Base-by-base conservation (phyloP, 2,113 vertebrate genomes). In the Thermophis baileyi region DNA sequence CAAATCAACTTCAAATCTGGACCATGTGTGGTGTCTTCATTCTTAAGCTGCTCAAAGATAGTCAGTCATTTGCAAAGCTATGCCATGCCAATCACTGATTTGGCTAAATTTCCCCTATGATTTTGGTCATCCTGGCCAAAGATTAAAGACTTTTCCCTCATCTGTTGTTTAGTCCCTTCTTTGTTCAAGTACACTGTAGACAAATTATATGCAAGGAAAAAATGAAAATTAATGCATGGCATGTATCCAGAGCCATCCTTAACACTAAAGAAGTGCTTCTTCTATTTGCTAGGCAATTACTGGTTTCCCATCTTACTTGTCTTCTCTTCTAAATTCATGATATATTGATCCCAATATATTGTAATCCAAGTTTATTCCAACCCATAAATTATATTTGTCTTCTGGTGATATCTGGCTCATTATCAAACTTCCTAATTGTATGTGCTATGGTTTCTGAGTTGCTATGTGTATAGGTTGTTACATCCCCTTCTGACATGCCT, bases 381-480 rank as follows among this genome's bases (percentile, higher is more conserved):
- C 47, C 50, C 89, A 53, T 95, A 94, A 97, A 95, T 96, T 92
- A 94, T 57, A 94, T 93, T 92, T 49, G 74, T 94, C 94, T 95
- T 90, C 93, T 91, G 95, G 47, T 9, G 53, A 60, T 25, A 2
- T 85, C 88, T 93, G 44, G 51, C 30, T 93, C 50, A 50, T 94
- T 93, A 85, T 94, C 92, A 95, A 96, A 94, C 94, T 94, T 94
- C 40, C 90, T 94, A 93, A 49, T 86, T 40, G n/a, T 46, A 46
- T 87, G 47, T 92, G 85, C 90, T 57, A 85, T 5, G 40, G 40
- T 81, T 89, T 89, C 88, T 86, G 88, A 49, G 51, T 46, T 93
- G 53, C 60, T 54, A 30, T 49, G 22, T 89, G 24, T 63, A n/a
- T 54, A 49, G 53, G 7, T 47, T 86, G 11, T 85, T 89, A 60